Conservation (phyloP, 1,140 invertebrate genomes). For the Agraylea sexmaculata region DNA sequence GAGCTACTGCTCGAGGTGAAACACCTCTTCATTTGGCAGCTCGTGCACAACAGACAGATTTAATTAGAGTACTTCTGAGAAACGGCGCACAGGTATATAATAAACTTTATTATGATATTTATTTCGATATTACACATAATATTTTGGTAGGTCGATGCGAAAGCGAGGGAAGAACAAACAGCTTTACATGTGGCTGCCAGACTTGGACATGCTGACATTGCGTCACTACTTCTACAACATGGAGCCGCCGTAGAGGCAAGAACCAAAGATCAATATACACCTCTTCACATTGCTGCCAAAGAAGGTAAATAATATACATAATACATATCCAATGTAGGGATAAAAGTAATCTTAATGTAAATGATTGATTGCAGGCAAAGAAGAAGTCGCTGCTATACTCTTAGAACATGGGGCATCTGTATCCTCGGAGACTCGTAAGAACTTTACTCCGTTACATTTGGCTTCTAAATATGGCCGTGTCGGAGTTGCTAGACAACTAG, state of each 20-base stretch:
- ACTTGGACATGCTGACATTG: conserved; percentile 87
- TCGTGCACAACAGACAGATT: conserved; percentile 91
- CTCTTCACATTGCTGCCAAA: conserved; percentile 95
- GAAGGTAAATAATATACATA: conserved; percentile 49
- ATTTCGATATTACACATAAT: background rate
- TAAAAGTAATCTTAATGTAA: background rate
- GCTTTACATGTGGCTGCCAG: conserved; percentile 87
- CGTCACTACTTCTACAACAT: conserved; percentile 81
- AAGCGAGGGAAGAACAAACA: conserved; percentile 86
- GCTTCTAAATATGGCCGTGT: conserved; percentile 96
- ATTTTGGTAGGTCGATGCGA: conserved; percentile 71
- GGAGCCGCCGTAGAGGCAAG: conserved; percentile 76
- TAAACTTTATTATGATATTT: background rate
- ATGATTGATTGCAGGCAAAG: conserved; percentile 46
- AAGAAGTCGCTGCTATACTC: conserved; percentile 73
- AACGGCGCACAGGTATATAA: conserved; percentile 62
- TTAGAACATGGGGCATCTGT: conserved; percentile 90
- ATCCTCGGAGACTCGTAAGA: conserved; percentile 86
- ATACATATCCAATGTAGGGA: background rate
- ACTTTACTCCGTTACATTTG: conserved; percentile 94
- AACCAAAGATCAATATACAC: conserved; percentile 92
- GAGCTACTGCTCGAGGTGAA: conserved; percentile 91
- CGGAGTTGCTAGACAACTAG: conserved; percentile 77
- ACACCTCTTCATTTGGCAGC: conserved; percentile 95
- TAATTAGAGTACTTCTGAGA: conserved; percentile 87